Evolutionary conservation across 2,113 vertebrate species (phyloP).

Genomic region (Parus major): DNA sequence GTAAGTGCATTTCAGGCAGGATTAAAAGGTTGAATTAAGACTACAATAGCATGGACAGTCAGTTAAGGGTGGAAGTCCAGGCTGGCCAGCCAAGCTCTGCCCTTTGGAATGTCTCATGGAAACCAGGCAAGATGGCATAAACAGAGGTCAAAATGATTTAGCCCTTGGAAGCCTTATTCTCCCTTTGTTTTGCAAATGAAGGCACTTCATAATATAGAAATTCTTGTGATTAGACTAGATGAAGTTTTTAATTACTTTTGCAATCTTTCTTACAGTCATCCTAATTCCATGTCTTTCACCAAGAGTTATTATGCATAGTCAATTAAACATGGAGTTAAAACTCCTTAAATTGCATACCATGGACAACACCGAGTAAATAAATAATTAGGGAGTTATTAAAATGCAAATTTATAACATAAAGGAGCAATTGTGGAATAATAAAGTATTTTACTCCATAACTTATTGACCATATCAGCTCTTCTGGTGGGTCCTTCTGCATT

Average conservation of each 20-base stretch:
- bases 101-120: background rate
- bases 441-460: background rate
- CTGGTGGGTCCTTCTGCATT: background rate
- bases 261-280: background rate
- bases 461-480: constrained; percentile 22
- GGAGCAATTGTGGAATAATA: background rate
- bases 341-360: constrained; percentile 7
- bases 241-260: constrained; percentile 25
- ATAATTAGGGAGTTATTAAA: constrained; percentile 53
- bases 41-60: background rate
- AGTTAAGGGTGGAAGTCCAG: background rate
- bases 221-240: background rate
- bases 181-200: background rate
- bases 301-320: constrained; percentile 16
- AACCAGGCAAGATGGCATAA: background rate
- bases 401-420: constrained; percentile 45
- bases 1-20: constrained; percentile 2
- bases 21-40: background rate
- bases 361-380: constrained; percentile 46
- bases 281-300: constrained; percentile 34
- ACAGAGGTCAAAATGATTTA: background rate
- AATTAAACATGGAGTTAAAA: constrained; percentile 45
- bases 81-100: background rate
- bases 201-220: background rate
- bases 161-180: background rate